Conservation (phyloP, 2,797 vertebrate genomes). For the Cephalopachus bancanus region DNA sequence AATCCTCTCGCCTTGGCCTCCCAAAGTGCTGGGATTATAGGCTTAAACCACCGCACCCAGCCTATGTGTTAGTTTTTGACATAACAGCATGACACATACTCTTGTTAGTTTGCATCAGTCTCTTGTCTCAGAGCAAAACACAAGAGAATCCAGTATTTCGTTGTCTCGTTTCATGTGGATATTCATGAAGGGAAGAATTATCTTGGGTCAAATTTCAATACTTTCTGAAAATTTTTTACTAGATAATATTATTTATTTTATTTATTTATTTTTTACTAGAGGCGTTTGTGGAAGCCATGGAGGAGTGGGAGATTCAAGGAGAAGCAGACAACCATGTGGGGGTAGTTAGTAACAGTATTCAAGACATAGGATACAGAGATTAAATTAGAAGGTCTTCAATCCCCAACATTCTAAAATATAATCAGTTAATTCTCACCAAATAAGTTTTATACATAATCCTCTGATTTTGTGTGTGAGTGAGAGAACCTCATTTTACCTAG, state of each 20-base stretch:
- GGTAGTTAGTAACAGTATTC: neutral
- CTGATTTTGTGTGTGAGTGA: neutral
- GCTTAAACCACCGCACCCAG: accelerated
- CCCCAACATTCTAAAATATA: neutral
- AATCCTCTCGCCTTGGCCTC: accelerated
- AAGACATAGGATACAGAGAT: no score
- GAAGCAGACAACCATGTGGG: neutral
- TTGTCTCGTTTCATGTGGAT: neutral
- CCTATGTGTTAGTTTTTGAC: slow-evolving; percentile 3
- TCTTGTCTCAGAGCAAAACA: neutral
- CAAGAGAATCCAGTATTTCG: neutral
- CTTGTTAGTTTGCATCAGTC: slow-evolving; percentile 20
- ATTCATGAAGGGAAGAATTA: neutral
- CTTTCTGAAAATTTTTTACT: no score
- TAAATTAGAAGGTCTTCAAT: neutral
- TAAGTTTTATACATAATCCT: neutral
- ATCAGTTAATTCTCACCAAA: neutral
- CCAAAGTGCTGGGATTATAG: neutral
- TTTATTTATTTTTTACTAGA: no score
- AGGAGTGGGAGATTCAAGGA: neutral
- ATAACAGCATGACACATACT: neutral
- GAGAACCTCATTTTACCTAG: neutral
- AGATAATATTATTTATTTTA: no score
- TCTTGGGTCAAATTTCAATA: neutral
- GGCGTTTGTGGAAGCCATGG: neutral